Evolutionary conservation across 2,888 invertebrate species (phyloP).

Genomic region (Crossocerus cetratus): DNA sequence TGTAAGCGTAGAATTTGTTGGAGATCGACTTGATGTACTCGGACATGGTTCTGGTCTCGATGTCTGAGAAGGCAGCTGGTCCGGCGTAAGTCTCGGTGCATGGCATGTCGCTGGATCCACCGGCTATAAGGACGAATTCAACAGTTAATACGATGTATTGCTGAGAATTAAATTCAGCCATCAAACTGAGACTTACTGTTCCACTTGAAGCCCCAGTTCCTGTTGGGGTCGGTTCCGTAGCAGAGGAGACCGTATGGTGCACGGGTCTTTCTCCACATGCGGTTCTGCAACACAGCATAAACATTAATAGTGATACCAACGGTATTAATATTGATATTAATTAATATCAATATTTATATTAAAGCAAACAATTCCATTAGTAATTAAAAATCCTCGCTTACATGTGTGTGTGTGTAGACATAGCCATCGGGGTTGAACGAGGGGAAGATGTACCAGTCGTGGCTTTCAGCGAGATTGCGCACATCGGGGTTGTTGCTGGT

Average conservation of each 20-base stretch:
- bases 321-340: too few species aligned
- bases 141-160: too few species aligned
- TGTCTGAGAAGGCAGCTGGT: constrained; percentile 83
- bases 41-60: constrained; percentile 80
- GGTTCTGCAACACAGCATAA: constrained; percentile 76
- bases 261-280: constrained; percentile 85
- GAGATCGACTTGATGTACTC: constrained; percentile 79
- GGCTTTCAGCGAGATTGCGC: constrained; percentile 78
- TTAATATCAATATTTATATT: too few species aligned
- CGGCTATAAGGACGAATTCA: constrained; percentile 75
- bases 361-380: neutral
- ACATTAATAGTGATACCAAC: neutral
- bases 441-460: constrained; percentile 87
- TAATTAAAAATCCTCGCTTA: too few species aligned
- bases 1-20: constrained; percentile 80
- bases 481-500: constrained; percentile 79
- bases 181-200: constrained; percentile 75
- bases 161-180: constrained; percentile 11
- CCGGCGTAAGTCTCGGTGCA: constrained; percentile 84
- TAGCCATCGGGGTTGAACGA: constrained; percentile 88
- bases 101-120: constrained; percentile 80
- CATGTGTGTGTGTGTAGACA: constrained; percentile 80
- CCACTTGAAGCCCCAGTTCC: constrained; percentile 88
- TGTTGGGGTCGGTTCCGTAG: constrained; percentile 86
- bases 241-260: constrained; percentile 76